phyloP scores from a whole-genome alignment of 2,797 vertebrate species.

The Setipinna tenuifilis region DNA sequence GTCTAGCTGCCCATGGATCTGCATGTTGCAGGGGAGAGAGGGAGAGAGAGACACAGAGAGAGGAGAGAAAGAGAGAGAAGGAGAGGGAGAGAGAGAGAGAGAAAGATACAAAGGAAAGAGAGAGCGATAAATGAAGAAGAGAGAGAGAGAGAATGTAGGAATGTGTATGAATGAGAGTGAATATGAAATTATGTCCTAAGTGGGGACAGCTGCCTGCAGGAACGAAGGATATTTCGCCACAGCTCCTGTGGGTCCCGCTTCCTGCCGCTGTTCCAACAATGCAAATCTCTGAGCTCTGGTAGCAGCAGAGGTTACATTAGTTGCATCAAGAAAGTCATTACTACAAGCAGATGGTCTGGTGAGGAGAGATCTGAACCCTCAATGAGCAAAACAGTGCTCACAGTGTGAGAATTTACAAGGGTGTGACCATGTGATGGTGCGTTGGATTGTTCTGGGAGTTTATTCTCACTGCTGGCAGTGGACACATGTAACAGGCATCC shows the following conservation, averaged over 20 bases:
- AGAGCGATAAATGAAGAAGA: too few relatives aligned
- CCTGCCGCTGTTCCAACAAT: conserved; percentile 47
- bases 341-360: conserved; percentile 54
- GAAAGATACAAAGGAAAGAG: too few relatives aligned
- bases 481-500: not conserved
- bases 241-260: conserved; percentile 51
- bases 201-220: conserved; percentile 62
- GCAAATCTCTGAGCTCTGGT: conserved; percentile 47
- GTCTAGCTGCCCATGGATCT: conserved; percentile 52
- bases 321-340: conserved; percentile 54
- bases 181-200: conserved; percentile 61
- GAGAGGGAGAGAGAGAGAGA: not conserved
- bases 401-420: not conserved
- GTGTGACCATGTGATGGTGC: not conserved
- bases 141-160: not conserved
- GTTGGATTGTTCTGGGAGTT: not conserved
- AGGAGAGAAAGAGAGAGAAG: too few relatives aligned
- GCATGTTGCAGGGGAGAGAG: conserved; percentile 40
- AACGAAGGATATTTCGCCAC: conserved; percentile 58
- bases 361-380: conserved; percentile 41
- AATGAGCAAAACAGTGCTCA: conserved; percentile 48
- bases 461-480: not conserved
- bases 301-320: conserved; percentile 56
- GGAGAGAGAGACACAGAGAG: conserved; percentile 39
- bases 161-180: conserved; percentile 6